Percentiles rank a stretch among this genome's conserved stretches.
Conservation (phyloP, 2,888 invertebrate species). For the Rhamphomyia laevipes region DNA sequence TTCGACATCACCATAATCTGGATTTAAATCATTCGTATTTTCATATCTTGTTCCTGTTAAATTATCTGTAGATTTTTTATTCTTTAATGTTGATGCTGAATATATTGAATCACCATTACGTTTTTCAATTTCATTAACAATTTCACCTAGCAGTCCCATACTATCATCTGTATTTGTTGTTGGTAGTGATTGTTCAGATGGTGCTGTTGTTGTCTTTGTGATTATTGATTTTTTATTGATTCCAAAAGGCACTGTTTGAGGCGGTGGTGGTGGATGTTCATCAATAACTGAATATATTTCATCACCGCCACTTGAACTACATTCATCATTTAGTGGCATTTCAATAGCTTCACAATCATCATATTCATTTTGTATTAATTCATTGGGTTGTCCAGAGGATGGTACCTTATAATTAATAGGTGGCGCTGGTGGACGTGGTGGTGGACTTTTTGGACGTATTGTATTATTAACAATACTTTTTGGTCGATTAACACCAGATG, state of each 20-base stretch:
- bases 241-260: slow-evolving; percentile 6
- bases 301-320: slow-evolving; percentile 41
- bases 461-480: slow-evolving; percentile 49
- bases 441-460: slow-evolving; percentile 61
- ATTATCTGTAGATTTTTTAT: slow-evolving; percentile 38
- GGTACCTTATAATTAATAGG: slow-evolving; percentile 49
- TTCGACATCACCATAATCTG: slow-evolving; percentile 47
- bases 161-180: slow-evolving; percentile 45
- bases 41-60: slow-evolving; percentile 36
- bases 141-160: slow-evolving; percentile 72
- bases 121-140: slow-evolving; percentile 77
- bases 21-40: slow-evolving; percentile 48
- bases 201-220: neutral
- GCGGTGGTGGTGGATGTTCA: slow-evolving; percentile 49
- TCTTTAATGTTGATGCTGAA: slow-evolving; percentile 58
- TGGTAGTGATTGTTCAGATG: neutral
- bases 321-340: slow-evolving; percentile 39
- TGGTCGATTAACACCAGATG: slow-evolving; percentile 53
- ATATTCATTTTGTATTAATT: slow-evolving; percentile 46
- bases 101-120: slow-evolving; percentile 80
- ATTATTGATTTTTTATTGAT: no score
- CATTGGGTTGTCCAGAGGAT: slow-evolving; percentile 26
- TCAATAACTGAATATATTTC: slow-evolving; percentile 83
- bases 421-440: slow-evolving; percentile 55
- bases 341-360: slow-evolving; percentile 62